Evolutionary conservation across 2,113 vertebrate genomes (phyloP).

Genomic region (Pituophis catenifer): DNA sequence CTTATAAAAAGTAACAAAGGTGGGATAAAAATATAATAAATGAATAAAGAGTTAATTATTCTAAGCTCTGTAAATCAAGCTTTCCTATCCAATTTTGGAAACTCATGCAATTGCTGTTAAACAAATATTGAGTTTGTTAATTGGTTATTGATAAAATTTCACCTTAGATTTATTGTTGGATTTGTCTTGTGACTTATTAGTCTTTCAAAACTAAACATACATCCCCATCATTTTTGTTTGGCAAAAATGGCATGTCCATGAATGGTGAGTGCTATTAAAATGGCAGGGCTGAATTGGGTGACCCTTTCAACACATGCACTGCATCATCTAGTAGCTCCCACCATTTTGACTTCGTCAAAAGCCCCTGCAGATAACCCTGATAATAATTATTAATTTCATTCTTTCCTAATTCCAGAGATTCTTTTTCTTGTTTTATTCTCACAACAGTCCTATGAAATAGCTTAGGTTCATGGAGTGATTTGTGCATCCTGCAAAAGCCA

Average conservation of each 20-base stretch:
- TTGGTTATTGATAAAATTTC: neutral
- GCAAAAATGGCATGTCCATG: neutral
- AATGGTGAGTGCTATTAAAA: neutral
- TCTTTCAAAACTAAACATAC: neutral
- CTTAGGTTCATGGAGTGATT: neutral
- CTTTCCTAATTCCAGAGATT: neutral
- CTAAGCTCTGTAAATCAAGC: neutral
- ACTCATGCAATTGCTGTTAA: neutral
- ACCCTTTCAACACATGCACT: neutral
- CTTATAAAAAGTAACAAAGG: neutral
- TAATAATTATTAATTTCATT: neutral
- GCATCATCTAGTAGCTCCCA: neutral
- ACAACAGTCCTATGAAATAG: neutral
- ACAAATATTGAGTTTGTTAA: neutral
- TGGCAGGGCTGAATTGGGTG: neutral
- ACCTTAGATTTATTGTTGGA: neutral
- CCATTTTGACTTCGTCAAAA: neutral
- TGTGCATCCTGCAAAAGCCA: neutral
- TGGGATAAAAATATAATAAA: neutral
- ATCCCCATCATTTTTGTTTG: neutral
- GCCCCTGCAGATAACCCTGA: neutral
- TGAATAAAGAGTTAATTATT: neutral
- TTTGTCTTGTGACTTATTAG: neutral
- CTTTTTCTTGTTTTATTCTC: neutral
- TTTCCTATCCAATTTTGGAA: neutral